Percentiles rank a stretch among this genome's conserved stretches.
Evolutionary conservation across 1,140 invertebrate genomes (phyloP).

Genomic region (Megathymus violae): DNA sequence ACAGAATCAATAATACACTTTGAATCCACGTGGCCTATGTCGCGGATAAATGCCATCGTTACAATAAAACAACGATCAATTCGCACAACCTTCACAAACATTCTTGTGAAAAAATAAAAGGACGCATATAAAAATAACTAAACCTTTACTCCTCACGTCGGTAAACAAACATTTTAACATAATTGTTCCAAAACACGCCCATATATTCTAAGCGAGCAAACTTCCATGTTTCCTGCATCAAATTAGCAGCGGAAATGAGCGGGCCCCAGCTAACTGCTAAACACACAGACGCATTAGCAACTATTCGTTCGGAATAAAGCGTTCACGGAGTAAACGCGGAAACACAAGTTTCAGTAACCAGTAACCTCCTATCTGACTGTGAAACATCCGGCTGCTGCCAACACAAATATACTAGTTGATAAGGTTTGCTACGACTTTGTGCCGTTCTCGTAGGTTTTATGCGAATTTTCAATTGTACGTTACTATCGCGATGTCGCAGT

Average conservation of each 20-base stretch:
- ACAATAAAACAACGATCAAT: no score
- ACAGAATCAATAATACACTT: no score
- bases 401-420: not conserved
- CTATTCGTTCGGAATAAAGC: slow-evolving; percentile 7
- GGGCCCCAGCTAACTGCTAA: slow-evolving; percentile 17
- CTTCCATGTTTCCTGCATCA: slow-evolving; percentile 11
- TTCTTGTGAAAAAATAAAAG: no score
- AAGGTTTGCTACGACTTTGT: not conserved
- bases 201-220: slow-evolving; percentile 12
- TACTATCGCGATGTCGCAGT: no score
- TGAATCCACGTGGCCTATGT: no score
- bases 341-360: slow-evolving; percentile 5
- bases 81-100: no score
- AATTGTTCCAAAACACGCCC: slow-evolving; percentile 4
- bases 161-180: not conserved
- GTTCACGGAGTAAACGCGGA: not conserved
- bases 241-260: slow-evolving; percentile 21
- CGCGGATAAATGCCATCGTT: no score
- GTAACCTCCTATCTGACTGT: not conserved
- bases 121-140: no score
- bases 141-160: not conserved
- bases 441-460: not conserved
- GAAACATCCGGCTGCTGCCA: not conserved
- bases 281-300: slow-evolving; percentile 16
- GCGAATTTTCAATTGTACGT: no score